A percentile compares a stretch with the other conserved stretches of the same genome.
These are phyloP conservation scores for Muntiacus muntjak DNA, from an alignment of 2,113 vertebrate species.

Conservation along the genomic window DNA sequence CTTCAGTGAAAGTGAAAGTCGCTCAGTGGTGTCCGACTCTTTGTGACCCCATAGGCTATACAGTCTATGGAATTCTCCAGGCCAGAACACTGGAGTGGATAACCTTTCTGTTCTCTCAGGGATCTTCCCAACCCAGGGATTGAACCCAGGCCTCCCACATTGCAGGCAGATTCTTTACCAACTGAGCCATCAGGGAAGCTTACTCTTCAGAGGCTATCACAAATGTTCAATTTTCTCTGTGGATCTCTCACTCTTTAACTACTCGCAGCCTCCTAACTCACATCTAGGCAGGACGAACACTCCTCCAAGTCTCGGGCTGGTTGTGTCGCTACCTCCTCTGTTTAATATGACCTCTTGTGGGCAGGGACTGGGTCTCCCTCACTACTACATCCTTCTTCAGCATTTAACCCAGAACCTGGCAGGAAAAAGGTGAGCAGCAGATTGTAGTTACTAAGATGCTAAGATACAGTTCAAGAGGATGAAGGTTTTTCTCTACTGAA, in stretches of 20 bases:
- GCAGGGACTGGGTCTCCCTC: neutral
- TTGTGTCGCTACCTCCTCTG: neutral
- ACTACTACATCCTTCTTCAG: neutral
- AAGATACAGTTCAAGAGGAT: neutral
- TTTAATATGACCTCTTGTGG: neutral
- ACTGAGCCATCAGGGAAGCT: neutral
- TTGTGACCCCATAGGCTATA: fast-evolving
- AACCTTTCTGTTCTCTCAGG: neutral
- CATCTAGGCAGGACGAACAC: neutral
- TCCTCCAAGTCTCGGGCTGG: neutral
- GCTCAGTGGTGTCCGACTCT: neutral
- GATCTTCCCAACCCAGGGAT: neutral
- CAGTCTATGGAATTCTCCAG: neutral
- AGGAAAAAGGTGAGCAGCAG: neutral
- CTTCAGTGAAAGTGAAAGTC: neutral
- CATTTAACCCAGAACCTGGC: neutral
- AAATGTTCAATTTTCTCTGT: neutral
- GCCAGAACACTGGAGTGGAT: neutral
- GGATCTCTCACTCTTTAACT: neutral
- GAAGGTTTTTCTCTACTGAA: neutral
- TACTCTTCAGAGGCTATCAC: neutral
- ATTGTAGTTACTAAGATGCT: neutral
- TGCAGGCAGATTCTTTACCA: neutral
- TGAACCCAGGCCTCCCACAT: neutral
- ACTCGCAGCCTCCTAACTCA: neutral